Evolutionary conservation across 2,113 vertebrate species (phyloP), one percentile per base, ranked within the genome.

Genomic region (Tragulus kanchil): DNA sequence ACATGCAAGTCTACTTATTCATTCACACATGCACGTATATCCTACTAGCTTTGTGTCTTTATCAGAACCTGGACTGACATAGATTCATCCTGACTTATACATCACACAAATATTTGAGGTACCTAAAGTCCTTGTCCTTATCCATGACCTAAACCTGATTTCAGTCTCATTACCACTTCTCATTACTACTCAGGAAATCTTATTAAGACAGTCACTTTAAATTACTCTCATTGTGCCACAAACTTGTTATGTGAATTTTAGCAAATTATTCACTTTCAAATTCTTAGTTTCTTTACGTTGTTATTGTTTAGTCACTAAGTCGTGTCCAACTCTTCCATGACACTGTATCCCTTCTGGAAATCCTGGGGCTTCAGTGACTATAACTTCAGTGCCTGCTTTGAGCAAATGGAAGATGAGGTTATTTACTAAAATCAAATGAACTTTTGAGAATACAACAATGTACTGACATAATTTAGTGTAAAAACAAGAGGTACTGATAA

Each of bases 351-450:
- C 75, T 71, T 90, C 92, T 96, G 78, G 36, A 36, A 36, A 36
- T 36, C 36, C 36, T 36, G 36, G 36, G 36, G 36, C 36, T 73
- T 94, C 42, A 5, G 77, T 90, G 95, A 31, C 86, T 96, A 25
- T 50, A 90, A 67, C 90, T 42, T 42, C 19, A 71, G 52, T 52
- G 36, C 36, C 36, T 36, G 36, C 36, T 36, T 96, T 96, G 94
- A 85, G 56, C 95, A 96, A 98, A 98, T 97, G 96, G 97, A 96
- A 93, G 91, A 65, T 50, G 48, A 89, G 56, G 31, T 65, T 96
- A 87, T 96, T 93, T 73, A 90, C 69, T 90, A 85, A 81, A 56
- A 58, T 14, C 78, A 58, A 81, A 58, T 14, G n/a, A 23, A 25
- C 17, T 36, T 31, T 81, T 58, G 14, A 23, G 85, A 87, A 48